Conservation (phyloP, 1,140 invertebrate species). For the Diprion similis region DNA sequence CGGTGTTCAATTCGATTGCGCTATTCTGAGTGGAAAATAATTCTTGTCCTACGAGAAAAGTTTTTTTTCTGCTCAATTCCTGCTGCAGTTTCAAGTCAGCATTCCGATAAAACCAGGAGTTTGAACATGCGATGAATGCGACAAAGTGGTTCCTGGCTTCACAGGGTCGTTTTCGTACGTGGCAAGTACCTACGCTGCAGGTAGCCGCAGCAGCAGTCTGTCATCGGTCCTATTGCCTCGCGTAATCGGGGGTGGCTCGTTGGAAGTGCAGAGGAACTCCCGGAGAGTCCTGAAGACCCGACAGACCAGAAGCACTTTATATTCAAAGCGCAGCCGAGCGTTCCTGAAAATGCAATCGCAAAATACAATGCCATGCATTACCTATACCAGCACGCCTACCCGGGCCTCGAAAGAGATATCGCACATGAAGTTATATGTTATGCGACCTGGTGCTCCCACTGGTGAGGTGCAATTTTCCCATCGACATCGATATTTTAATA, state of each 20-base stretch:
- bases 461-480: no score
- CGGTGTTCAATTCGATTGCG: no score
- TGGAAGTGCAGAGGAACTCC: neutral
- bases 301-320: slow-evolving; percentile 44
- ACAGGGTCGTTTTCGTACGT: no score
- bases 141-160: neutral
- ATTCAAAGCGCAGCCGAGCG: slow-evolving; percentile 57
- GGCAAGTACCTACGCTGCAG: neutral
- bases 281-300: slow-evolving; percentile 6
- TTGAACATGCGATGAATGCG: neutral
- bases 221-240: neutral
- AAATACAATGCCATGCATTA: slow-evolving; percentile 57
- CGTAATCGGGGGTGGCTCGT: neutral
- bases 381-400: slow-evolving; percentile 37
- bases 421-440: slow-evolving; percentile 59
- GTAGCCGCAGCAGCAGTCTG: neutral
- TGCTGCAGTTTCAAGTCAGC: no score
- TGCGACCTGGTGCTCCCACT: slow-evolving; percentile 40
- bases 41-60: no score
- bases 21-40: no score
- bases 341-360: slow-evolving; percentile 60
- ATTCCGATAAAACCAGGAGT: neutral
- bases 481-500: no score
- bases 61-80: no score
- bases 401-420: slow-evolving; percentile 49